Base-by-base conservation (phyloP, 2,797 vertebrate species). In the Cheirogaleus major region DNA sequence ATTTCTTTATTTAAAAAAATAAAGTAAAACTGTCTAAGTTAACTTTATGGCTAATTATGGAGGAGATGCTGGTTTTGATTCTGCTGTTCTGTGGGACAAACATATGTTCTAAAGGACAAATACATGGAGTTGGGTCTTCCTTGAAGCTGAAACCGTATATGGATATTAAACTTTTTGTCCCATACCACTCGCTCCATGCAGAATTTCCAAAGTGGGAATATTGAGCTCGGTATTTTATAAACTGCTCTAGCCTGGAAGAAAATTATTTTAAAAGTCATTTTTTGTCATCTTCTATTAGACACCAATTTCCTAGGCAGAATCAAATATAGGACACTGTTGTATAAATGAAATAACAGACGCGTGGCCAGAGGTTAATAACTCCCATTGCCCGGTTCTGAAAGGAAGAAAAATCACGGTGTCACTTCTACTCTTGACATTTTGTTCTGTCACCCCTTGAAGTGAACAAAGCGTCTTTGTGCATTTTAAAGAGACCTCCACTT, bases 181-280 rank as follows among this genome's bases (percentile, higher is more conserved):
- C 32, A 22, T 4, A 35, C 7, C 2, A 6, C 72, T 69, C 15
- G 22, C 59, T 97, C 70, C 3, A 57, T 38, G 8, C 13, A 67
- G 52, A 78, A 92, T 57, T 90, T 70, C 30, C 78, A 17, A 57
- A 80, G 17, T 85, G 30, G 4, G 10, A 70, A 9, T 86, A 38
- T 38, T 75, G 75, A 91, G 45, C 50, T 94, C 73, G 11, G 13
- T 94, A 32, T 94, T 94, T 96, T 50, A 93, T 85, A 52, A 96
- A 94, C 82, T 91, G 43, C 63, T 50, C 73, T 80, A 93, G 41
- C 70, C 79, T 87, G 11, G 35, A 86, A 95, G 79, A 94, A 97
- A 94, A 96, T 97, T 80, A 97, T 96, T 72, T 91, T 72, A 45
- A 95, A 93, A 97, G 88, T 91, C 83, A 69, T 94, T 97, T 97